phyloP scores from a whole-genome alignment of 1,140 invertebrate genomes.

The Tyrophagus putrescentiae region DNA sequence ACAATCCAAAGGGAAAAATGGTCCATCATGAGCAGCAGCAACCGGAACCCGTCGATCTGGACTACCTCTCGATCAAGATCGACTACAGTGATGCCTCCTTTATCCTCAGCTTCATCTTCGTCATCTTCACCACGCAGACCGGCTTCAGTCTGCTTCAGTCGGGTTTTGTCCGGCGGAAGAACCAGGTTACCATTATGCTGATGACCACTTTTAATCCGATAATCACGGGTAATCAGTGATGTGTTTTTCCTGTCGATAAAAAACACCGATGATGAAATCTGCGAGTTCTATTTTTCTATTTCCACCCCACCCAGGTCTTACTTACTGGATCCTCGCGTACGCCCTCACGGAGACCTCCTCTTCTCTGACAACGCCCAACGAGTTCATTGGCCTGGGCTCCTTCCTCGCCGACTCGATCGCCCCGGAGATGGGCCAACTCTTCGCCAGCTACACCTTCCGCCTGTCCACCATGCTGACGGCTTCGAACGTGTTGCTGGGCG shows the following conservation, averaged over 20 bases:
- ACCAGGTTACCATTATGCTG: slow-evolving; percentile 95
- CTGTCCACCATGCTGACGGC: slow-evolving; percentile 76
- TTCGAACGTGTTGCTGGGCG: slow-evolving; percentile 64
- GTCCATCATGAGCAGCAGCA: no score
- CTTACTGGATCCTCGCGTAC: slow-evolving; percentile 88
- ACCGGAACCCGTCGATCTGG: not conserved
- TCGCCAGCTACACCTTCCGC: slow-evolving; percentile 37
- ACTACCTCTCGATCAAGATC: slow-evolving; percentile 16
- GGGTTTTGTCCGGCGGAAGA: slow-evolving; percentile 78
- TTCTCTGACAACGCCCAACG: slow-evolving; percentile 41
- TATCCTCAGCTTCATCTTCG: slow-evolving; percentile 81
- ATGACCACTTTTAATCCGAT: slow-evolving; percentile 85
- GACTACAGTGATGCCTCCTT: slow-evolving; percentile 67
- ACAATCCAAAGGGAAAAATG: no score
- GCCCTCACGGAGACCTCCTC: slow-evolving; percentile 57
- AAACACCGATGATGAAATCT: not conserved
- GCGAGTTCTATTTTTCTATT: not conserved
- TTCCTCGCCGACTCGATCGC: slow-evolving; percentile 38
- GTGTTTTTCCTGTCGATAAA: no score
- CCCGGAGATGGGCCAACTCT: slow-evolving; percentile 28
- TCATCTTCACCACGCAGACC: slow-evolving; percentile 50
- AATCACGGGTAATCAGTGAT: slow-evolving; percentile 46
- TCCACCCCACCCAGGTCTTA: slow-evolving; percentile 40
- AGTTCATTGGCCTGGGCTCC: slow-evolving; percentile 46
- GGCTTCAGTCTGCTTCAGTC: slow-evolving; percentile 83